These are phyloP conservation scores for Motacilla alba DNA, from an alignment of 2,113 vertebrate species.

Conservation along the genomic window DNA sequence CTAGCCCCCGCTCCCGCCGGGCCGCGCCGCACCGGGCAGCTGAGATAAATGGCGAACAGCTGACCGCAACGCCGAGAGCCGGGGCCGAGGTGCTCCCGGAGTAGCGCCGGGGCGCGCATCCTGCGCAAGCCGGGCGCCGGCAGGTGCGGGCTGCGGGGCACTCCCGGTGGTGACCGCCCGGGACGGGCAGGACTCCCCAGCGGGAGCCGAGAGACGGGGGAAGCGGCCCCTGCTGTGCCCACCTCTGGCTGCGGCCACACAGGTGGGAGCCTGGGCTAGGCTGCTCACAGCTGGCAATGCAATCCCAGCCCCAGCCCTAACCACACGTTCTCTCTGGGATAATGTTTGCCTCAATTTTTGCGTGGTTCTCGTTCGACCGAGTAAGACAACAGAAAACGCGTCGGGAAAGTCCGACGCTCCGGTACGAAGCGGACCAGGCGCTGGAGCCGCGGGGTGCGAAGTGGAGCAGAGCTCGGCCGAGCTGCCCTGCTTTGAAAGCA, in stretches of 20 bases:
- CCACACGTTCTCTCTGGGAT: neutral
- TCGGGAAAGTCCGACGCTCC: neutral
- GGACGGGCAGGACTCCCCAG: neutral
- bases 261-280: neutral
- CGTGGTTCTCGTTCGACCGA: neutral
- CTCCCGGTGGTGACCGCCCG: neutral
- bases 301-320: neutral
- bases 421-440: neutral
- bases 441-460: neutral
- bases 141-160: neutral
- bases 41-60: neutral
- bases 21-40: neutral
- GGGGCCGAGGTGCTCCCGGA: neutral
- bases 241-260: neutral
- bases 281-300: neutral
- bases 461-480: neutral
- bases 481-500: neutral
- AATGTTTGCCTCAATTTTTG: neutral
- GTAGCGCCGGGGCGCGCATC: neutral
- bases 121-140: neutral
- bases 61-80: neutral
- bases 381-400: neutral
- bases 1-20: neutral
- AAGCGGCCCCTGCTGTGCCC: neutral
- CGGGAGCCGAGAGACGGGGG: neutral